Percentiles rank a stretch among this genome's conserved stretches.
These are phyloP conservation scores for Pitangus sulphuratus DNA, from an alignment of 2,797 vertebrate species.

Conservation along the genomic window DNA sequence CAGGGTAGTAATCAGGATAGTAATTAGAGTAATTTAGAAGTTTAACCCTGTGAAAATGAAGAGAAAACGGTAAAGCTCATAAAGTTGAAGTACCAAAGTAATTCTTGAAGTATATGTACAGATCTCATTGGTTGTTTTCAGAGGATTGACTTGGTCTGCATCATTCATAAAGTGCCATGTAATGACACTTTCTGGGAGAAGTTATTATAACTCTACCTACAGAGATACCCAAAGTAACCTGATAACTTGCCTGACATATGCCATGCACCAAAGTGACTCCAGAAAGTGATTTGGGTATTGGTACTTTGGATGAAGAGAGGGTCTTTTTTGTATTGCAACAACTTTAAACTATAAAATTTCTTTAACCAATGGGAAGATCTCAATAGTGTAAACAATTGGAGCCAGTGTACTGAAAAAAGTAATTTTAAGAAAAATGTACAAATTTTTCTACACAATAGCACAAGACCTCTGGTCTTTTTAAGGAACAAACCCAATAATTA, in stretches of 20 bases:
- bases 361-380: neutral
- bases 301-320: neutral
- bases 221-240: neutral
- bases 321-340: neutral
- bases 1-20: neutral
- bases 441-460: neutral
- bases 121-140: neutral
- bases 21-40: neutral
- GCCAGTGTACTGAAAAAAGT: neutral
- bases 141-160: neutral
- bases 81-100: neutral
- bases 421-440: neutral
- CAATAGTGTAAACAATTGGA: neutral
- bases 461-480: neutral
- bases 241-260: neutral
- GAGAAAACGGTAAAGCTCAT: neutral
- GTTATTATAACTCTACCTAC: neutral
- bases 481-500: neutral
- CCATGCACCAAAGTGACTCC: neutral
- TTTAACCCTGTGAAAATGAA: neutral
- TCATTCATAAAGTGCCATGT: neutral
- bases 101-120: neutral
- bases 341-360: neutral
- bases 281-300: neutral
- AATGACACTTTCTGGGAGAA: neutral